Evolutionary conservation across 2,888 invertebrate species (phyloP), one percentile per base, ranked within the genome.

Genomic region (Megalurothrips usitatus): DNA sequence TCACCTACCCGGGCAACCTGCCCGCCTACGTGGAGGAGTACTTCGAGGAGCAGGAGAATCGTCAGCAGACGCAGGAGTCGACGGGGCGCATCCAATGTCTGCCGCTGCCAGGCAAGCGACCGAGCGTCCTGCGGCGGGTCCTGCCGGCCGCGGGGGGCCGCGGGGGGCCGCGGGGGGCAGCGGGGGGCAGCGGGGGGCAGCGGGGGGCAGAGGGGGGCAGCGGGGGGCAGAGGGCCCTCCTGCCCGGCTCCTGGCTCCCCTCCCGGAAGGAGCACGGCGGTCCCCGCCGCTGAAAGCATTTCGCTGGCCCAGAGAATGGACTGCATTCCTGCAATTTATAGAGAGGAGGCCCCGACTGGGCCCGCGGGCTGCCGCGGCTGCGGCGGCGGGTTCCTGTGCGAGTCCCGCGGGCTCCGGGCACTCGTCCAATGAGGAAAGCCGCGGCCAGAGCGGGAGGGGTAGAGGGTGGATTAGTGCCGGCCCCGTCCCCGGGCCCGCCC

Each of bases 11-110:
- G 3, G 92, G 91, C 78, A 92, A 92, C 86, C 88, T 92, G 84
- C 92, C 92, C 14, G 89, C 92, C 26, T 93, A 92, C 85, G 90
- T 92, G 83, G 93, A 93, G 85, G 93, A 94, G 85, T 93, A 93
- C 85, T 91, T 92, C 82, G 93, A 93, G 85, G 92, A 92, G 83
- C 90, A 90, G 83, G 90, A 90, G 75, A 86, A 80, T 28, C 47
- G 75, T 47, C 82, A 81, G 80, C 81, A 84, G 80, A 86, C 84
- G 83, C 85, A 86, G 82, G 83, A 85, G 79, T 84, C 85, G 83
- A 85, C 86, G 63, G 90, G 90, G 78, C 88, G 88, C 83, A 91
- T 93, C 82, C 93, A 94, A 84, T 96, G 96, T 86, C 88, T 94
- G 84, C 97, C 96, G 14, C 90, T 93, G 86, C 96, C 96, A 3